A percentile compares a stretch with the other conserved stretches of the same genome.
These are phyloP conservation scores for Microcebus lehilahytsara DNA, from an alignment of 2,113 vertebrate species.

Conservation along the genomic window DNA sequence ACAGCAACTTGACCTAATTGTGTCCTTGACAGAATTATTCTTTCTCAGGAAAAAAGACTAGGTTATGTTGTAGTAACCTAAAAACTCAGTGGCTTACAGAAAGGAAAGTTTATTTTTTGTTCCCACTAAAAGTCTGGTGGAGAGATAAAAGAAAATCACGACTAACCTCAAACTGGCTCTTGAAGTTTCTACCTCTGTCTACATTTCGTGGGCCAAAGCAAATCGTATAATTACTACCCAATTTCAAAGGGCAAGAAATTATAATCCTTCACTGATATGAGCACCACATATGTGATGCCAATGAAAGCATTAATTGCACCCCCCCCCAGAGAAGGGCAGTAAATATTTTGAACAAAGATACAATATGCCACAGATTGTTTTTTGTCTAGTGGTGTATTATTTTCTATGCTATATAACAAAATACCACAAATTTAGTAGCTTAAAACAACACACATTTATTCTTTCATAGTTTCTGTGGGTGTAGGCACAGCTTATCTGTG, in stretches of 20 bases:
- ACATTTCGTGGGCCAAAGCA: background rate
- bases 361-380: background rate
- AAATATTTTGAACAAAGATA: constrained; percentile 15
- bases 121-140: background rate
- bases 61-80: background rate
- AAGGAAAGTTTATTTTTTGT: background rate
- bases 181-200: background rate
- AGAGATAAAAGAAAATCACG: background rate
- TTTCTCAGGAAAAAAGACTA: background rate
- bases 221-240: background rate
- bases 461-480: background rate
- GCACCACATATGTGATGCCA: background rate
- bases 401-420: background rate
- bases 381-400: background rate
- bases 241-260: background rate
- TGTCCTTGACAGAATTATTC: background rate
- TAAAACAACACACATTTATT: background rate
- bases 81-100: background rate
- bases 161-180: background rate
- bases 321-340: background rate
- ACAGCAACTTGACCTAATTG: background rate
- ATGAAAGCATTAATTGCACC: background rate
- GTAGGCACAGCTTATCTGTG: background rate
- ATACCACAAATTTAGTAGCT: background rate
- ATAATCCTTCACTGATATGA: background rate